phyloP scores from a whole-genome alignment of 2,888 invertebrate species.

The Charanyca ferruginea region DNA sequence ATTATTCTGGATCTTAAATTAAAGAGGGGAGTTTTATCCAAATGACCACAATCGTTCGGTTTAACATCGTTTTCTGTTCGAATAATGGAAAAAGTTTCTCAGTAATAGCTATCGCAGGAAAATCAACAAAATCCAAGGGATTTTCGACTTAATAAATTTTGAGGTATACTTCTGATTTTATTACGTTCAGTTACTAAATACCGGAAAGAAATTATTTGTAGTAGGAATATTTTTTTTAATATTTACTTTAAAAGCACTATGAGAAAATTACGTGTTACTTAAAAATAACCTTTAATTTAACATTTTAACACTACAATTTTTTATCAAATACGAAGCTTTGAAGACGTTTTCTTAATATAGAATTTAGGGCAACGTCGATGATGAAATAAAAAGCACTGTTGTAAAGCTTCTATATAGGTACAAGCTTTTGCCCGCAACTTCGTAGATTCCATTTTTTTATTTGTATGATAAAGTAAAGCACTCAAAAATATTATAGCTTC shows the following conservation, averaged over 20 bases:
- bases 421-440: too few species aligned
- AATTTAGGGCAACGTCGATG: background rate
- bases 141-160: slow-evolving; percentile 52
- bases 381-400: background rate
- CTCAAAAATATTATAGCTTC: too few species aligned
- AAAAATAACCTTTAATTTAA: background rate
- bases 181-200: slow-evolving; percentile 27
- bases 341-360: background rate
- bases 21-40: slow-evolving; percentile 53
- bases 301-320: background rate
- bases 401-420: too few species aligned
- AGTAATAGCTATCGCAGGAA: slow-evolving; percentile 71
- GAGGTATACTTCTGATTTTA: slow-evolving; percentile 34
- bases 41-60: slow-evolving; percentile 72
- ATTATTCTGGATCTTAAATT: slow-evolving; percentile 62
- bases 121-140: slow-evolving; percentile 69
- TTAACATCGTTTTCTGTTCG: slow-evolving; percentile 71
- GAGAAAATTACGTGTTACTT: slow-evolving; percentile 5
- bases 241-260: slow-evolving; percentile 13
- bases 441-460: too few species aligned
- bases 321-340: background rate
- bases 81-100: slow-evolving; percentile 81
- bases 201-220: slow-evolving; percentile 21
- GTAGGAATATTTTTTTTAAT: background rate
- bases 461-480: too few species aligned